phyloP scores from a whole-genome alignment of 2,797 vertebrate genomes.

The Sciurus vulgaris region DNA sequence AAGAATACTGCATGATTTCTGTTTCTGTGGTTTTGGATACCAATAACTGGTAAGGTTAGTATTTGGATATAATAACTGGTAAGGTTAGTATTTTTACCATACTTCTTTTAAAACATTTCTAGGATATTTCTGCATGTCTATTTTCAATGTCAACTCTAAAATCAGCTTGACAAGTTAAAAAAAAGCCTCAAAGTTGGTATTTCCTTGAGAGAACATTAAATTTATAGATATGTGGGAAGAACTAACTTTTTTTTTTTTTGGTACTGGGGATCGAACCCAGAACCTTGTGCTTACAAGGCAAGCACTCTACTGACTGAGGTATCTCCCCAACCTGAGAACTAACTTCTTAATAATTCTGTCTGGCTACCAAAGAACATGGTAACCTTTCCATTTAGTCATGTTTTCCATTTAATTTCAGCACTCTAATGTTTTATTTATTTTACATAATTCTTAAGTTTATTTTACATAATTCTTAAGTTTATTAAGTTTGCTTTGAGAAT shows the following conservation, averaged over 20 bases:
- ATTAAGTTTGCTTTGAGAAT: neutral
- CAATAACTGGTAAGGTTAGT: neutral
- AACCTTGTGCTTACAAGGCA: too few species aligned
- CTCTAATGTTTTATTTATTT: constrained; percentile 8
- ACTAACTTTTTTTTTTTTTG: neutral
- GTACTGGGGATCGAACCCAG: too few species aligned
- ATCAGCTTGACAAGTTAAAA: neutral
- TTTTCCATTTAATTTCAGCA: constrained; percentile 4
- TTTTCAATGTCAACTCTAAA: neutral
- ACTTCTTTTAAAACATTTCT: constrained; percentile 38
- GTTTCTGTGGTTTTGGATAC: neutral
- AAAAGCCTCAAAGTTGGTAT: neutral
- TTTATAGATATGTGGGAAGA: neutral
- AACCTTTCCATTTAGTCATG: neutral
- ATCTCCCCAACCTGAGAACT: neutral
- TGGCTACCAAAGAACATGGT: neutral
- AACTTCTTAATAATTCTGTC: neutral
- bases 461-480: neutral
- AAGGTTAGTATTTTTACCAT: neutral
- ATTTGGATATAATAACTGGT: neutral
- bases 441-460: neutral
- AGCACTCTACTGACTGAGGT: too few species aligned
- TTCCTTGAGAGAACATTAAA: constrained; percentile 15
- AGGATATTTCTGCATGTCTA: neutral
- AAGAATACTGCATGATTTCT: neutral